Evolutionary conservation across 2,113 vertebrate genomes (phyloP), one percentile per base, ranked within the genome.

Genomic region (Lepisosteus oculatus): DNA sequence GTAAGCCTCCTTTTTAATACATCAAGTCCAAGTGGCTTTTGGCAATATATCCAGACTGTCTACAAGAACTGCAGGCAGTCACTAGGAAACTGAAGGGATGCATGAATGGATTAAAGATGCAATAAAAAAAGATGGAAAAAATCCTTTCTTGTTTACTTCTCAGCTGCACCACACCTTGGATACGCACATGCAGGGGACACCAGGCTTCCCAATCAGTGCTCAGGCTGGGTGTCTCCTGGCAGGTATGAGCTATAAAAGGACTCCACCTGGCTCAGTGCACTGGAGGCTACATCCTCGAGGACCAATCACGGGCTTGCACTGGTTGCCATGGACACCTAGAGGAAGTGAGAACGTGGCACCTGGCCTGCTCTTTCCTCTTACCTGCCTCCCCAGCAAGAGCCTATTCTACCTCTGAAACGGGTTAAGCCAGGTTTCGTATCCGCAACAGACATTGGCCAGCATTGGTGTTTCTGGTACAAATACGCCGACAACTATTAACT

Each of bases 311-410:
- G 66, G 41, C 71, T 43, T 69, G 14, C 64, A 12, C 14, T 43
- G 43, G 74, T 65, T 68, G 77, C 45, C 29, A 59, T 75, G 56
- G 70, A 62, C 81, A 85, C 82, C 82, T 80, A 69, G 61, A 74
- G 75, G 78, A 71, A 68, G 70, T 67, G 13, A 15, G 15, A 61
- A 63, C 62, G 61, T 67, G 6, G 3, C 70, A 42, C 63, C 76
- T 80, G 12, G 15, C 61, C 2, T 15, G 29, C 63, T 44, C 77
- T 73, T 71, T 71, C 11, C 1, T 55, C 17, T 14, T 42, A 67
- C 43, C 15, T 43, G 6, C 3, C 63, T 65, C 8, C 3, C 3
- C 43, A 12, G 43, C 3, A 44, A 65, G 47, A 6, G 47, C 5
- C 1, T 9, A 9, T 9, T 51, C 9, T 51, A 51, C 5, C 47